A percentile compares a stretch with the other conserved stretches of the same genome.
Evolutionary conservation across 2,888 invertebrate genomes (phyloP).

Genomic region (Agriopis leucophaearia): DNA sequence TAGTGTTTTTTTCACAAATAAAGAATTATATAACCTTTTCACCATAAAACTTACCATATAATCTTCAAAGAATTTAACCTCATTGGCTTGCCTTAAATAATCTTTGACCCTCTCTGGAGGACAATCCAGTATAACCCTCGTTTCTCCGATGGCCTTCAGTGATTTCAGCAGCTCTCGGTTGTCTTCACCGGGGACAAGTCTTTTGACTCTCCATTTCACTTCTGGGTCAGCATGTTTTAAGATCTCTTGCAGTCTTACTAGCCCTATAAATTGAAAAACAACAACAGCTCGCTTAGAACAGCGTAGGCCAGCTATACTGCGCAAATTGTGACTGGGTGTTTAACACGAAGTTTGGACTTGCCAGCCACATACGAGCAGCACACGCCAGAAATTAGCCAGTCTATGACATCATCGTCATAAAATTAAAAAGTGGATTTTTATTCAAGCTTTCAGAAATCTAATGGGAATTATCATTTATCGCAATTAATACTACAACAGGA

Average conservation of each 20-base stretch:
- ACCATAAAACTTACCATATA: constrained; percentile 86
- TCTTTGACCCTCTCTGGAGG: constrained; percentile 88
- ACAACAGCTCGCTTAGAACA: too few species aligned
- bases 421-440: too few species aligned
- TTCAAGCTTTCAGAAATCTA: too few species aligned
- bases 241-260: constrained; percentile 92
- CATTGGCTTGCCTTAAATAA: constrained; percentile 91
- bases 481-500: too few species aligned
- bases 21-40: background rate
- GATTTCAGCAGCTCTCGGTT: constrained; percentile 91
- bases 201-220: constrained; percentile 89
- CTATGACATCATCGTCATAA: too few species aligned
- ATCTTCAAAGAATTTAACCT: constrained; percentile 94
- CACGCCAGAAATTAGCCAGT: too few species aligned
- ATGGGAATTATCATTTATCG: too few species aligned
- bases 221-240: constrained; percentile 90
- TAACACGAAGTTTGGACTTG: too few species aligned
- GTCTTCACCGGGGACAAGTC: constrained; percentile 84
- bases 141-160: constrained; percentile 89
- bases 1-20: background rate
- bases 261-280: constrained; percentile 71
- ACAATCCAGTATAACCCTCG: constrained; percentile 92
- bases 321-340: too few species aligned
- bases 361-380: too few species aligned
- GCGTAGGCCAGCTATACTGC: too few species aligned